These are phyloP conservation scores for Cyanocitta stelleri DNA, from an alignment of 2,113 vertebrate species.

Conservation along the genomic window DNA sequence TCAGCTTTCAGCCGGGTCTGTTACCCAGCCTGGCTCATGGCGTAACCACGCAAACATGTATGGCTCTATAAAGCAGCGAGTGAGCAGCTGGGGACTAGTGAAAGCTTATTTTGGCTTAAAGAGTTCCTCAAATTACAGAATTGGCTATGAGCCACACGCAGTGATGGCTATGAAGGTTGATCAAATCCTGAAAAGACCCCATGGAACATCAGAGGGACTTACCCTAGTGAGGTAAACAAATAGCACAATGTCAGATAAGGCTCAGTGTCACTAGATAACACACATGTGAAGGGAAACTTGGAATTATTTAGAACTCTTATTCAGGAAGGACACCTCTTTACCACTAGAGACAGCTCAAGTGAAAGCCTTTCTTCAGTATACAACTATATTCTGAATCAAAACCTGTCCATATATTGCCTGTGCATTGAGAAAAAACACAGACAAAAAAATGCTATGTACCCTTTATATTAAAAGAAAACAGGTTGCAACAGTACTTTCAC, in stretches of 20 bases:
- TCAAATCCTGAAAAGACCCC: neutral
- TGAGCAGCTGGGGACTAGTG: neutral
- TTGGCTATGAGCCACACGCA: neutral
- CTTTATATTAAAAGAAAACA: neutral
- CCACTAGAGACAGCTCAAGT: neutral
- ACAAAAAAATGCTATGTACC: neutral
- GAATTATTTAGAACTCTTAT: neutral
- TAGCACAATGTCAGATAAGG: neutral
- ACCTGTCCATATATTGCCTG: neutral
- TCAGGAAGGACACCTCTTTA: neutral
- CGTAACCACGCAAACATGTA: rapidly evolving
- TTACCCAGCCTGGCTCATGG: neutral
- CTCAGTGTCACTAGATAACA: rapidly evolving
- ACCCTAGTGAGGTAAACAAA: neutral
- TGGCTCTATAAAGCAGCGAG: neutral
- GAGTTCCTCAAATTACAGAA: conserved; percentile 3
- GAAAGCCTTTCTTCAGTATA: neutral
- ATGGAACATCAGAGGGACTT: neutral
- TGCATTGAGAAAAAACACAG: neutral
- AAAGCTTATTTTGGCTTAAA: neutral
- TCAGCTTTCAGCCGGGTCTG: neutral
- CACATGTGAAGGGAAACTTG: neutral
- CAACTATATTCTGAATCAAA: neutral
- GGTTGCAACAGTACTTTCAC: neutral
- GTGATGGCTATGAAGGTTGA: neutral